Percentiles rank a stretch among this genome's conserved stretches.
Conservation (phyloP, 2,113 vertebrate genomes). For the Grus americana region DNA sequence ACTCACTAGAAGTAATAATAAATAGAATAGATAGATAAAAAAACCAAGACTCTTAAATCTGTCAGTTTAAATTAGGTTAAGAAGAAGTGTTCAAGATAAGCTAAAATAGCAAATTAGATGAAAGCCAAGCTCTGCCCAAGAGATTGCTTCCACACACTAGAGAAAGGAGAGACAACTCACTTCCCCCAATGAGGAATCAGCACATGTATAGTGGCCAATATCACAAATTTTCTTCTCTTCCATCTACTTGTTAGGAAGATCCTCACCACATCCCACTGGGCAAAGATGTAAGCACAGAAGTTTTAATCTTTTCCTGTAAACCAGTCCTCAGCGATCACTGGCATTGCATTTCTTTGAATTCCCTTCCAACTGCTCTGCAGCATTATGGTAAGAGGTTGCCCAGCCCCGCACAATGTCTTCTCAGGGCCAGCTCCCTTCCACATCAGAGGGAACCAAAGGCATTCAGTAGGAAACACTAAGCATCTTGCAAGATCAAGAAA, state of each 20-base stretch:
- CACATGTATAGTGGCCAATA: not conserved
- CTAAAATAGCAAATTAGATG: not conserved
- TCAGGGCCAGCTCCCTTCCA: not conserved
- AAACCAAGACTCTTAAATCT: not conserved
- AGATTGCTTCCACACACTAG: not conserved
- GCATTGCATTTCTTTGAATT: not conserved
- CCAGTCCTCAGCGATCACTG: not conserved
- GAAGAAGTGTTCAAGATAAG: not conserved
- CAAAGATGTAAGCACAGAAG: not conserved
- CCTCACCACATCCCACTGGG: not conserved
- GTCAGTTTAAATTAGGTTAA: not conserved
- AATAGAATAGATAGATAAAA: not conserved
- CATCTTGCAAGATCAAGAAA: not conserved
- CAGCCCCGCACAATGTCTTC: not conserved
- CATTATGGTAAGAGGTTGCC: not conserved
- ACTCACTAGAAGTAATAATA: not conserved
- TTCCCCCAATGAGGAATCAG: not conserved
- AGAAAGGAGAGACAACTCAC: not conserved
- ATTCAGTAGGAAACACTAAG: not conserved
- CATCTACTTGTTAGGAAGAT: not conserved
- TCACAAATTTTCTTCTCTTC: not conserved
- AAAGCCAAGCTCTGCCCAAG: not conserved
- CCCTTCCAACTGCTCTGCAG: not conserved
- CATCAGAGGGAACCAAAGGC: not conserved
- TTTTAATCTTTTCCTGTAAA: not conserved